Evolutionary conservation across 2,113 vertebrate species (phyloP), one percentile per base, ranked within the genome.

Genomic region (Nycticryphes semicollaris): DNA sequence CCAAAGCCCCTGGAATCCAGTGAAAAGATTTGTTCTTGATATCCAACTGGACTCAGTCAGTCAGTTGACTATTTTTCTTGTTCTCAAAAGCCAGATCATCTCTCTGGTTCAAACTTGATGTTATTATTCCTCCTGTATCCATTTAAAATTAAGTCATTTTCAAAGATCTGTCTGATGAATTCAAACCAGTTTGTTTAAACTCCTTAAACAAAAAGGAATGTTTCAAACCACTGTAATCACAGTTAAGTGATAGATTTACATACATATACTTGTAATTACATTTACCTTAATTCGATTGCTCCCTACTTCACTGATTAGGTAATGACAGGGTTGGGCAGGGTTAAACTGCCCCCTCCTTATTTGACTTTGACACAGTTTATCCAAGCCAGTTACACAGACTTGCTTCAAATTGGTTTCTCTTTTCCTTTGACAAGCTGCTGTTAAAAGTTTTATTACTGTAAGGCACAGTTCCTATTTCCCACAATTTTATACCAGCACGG

Each of bases 1-100:
- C 60, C 67, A 94, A 88, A 95, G 75, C 35, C 84, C 84, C 86
- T 80, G 79, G 84, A 94, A 95, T 81, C 53, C 79, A 92, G 45
- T 28, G 24, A 87, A 87, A 78, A 93, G 74, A 87, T 83, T 43
- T 88, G 27, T 39, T 84, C 91, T 79, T 43, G 66, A 88, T 78
- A 95, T n/a, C 31, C 48, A 81, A 25, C 75, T 50, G 81, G 43
- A 53, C 64, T 90, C 78, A 64, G 43, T 50, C 48, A 41, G 27
- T 62, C 54, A 66, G 41, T 5, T 28, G 35, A 70, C 82, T 72
- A 30, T 74, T 95, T 78, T 85, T 76, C 63, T 77, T 75, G 18
- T 48, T 60, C 64, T 87, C 60, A 80, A 72, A 76, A 95, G 54
- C 22, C 51, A 72, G n/a, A 57, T 31, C 18, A 83, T 31, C n/a